Conservation (phyloP, 2,888 invertebrate genomes). For the Phania funesta region DNA sequence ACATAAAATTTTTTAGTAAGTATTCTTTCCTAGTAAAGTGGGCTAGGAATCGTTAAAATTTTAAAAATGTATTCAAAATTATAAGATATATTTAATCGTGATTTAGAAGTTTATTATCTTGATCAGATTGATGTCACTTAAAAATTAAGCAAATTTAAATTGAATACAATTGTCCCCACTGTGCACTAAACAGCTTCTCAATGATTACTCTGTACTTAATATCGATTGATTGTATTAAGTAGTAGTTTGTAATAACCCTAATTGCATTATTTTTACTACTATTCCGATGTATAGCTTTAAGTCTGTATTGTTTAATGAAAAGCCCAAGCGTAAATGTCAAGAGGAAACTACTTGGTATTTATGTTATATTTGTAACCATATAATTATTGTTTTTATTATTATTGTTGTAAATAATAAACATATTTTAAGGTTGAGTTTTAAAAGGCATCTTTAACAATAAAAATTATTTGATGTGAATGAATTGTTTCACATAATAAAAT, state of each 20-base stretch:
- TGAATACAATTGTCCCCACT: conserved; percentile 18
- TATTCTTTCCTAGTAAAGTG: no score
- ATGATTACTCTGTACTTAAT: conserved; percentile 38
- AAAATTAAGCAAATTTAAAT: neutral
- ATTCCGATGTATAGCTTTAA: conserved; percentile 10
- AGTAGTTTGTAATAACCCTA: conserved; percentile 7
- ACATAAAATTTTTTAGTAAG: no score
- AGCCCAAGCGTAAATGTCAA: neutral
- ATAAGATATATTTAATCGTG: no score
- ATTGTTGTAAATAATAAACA: conserved; percentile 54
- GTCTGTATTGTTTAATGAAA: conserved; percentile 10
- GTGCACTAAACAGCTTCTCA: conserved; percentile 27
- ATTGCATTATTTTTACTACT: neutral
- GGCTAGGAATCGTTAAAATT: no score
- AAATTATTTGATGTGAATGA: neutral
- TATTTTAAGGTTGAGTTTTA: conserved; percentile 26
- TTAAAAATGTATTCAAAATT: no score
- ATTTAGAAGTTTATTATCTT: no score
- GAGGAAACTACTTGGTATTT: neutral
- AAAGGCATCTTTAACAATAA: neutral
- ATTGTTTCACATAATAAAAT: neutral
- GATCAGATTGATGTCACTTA: no score
- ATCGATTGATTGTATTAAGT: conserved; percentile 25
- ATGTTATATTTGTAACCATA: conserved; percentile 13
- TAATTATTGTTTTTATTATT: conserved; percentile 18